phyloP scores from a whole-genome alignment of 1,140 invertebrate species.

The Leucophenga varia region DNA sequence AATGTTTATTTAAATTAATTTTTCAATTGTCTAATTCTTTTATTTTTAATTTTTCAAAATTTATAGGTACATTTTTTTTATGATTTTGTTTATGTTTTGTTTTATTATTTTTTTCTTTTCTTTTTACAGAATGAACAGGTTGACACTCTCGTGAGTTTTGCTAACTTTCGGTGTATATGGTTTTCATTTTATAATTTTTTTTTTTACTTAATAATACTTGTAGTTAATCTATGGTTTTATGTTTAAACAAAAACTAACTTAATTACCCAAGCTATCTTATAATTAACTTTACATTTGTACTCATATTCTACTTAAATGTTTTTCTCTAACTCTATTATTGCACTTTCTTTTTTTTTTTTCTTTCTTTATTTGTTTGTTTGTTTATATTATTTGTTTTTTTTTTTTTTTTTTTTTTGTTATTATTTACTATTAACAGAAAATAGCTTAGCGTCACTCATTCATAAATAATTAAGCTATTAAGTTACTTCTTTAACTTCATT shows the following conservation, averaged over 20 bases:
- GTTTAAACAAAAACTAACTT: too few species aligned
- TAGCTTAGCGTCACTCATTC: neutral
- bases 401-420: slow-evolving; percentile 11
- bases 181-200: slow-evolving; percentile 3
- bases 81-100: slow-evolving; percentile 34
- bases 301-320: too few species aligned
- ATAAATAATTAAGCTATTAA: neutral
- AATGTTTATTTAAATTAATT: too few species aligned
- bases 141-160: slow-evolving; percentile 54
- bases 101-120: slow-evolving; percentile 40
- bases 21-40: slow-evolving; percentile 17
- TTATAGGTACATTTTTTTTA: slow-evolving; percentile 16
- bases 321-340: slow-evolving; percentile 12
- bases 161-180: slow-evolving; percentile 25
- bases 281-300: too few species aligned
- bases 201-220: neutral
- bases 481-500: too few species aligned
- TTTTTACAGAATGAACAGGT: slow-evolving; percentile 55
- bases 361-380: too few species aligned
- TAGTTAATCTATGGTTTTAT: too few species aligned
- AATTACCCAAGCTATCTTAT: slow-evolving; percentile 19
- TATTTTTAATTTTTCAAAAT: slow-evolving; percentile 14
- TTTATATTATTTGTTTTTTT: slow-evolving; percentile 3
- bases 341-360: slow-evolving; percentile 4
- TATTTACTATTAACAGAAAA: too few species aligned